Evolutionary conservation across 92 coral and sea anemone genomes (phyloP), one percentile per base, ranked within the genome.

Genomic region (Epizoanthus stellaris): DNA sequence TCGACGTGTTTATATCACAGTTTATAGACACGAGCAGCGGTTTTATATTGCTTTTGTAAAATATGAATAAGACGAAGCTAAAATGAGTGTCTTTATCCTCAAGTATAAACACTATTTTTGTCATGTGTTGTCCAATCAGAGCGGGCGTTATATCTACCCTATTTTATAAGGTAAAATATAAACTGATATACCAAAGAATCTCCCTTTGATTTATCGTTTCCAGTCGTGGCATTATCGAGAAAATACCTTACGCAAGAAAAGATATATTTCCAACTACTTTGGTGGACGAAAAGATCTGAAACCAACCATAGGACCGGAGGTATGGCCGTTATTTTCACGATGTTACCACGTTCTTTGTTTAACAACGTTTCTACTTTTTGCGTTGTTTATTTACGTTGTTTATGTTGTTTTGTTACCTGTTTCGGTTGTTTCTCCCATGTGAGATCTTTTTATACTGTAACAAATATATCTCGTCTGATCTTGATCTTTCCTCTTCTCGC

Each of bases 201-300:
- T 65, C 23, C 25, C 39, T 39, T 52, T 9, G 56, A 21, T 4
- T 39, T 8, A 67, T 45, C 40, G 12, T 12, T 84, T 67, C 73
- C 88, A 95, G 98, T 92, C 89, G 11, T 77, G 88, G 76, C 67
- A 90, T 79, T 94, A 94, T 73, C 92, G 93, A 6, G 75, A 87
- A 54, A 94, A 94, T 82, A 90, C 88, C 47, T 70, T 92, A n/a
- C 95, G 95, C 10, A 94, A 94, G 92, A 94, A 87, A 53, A 90
- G 91, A 70, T 92, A 89, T 59, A 76, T 94, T 83, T 94, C 91
- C 52, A 65, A 74, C 52, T 91, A 96, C 86, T 94, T 94, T 76
- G 90, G 95, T 81, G 92, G 95, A 25, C 88, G 96, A 80, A 86
- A 81, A 43, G 79, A 90, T 4, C 92, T 91, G 67, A 85, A 86